Conservation (phyloP, 2,888 invertebrate genomes). For the Apodemia zela region DNA sequence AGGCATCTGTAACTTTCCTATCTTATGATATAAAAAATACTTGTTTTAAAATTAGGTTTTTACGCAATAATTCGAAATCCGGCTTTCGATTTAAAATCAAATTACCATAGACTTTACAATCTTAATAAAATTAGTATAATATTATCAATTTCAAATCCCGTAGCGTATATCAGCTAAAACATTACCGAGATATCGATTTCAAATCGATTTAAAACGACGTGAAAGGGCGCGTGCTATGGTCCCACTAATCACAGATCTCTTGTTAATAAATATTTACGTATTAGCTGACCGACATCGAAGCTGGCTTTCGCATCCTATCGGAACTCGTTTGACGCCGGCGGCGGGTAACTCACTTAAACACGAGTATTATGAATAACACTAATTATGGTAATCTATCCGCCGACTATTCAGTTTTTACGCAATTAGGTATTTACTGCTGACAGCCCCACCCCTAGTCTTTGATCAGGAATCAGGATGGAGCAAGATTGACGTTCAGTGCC, state of each 20-base stretch:
- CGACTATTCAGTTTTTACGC: conserved; percentile 3
- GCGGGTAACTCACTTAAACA: conserved; percentile 3
- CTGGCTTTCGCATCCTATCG: conserved; percentile 35
- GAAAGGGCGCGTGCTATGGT: conserved; percentile 20
- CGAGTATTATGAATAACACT: conserved; percentile 4
- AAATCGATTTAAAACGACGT: conserved; percentile 2
- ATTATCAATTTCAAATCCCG: neutral
- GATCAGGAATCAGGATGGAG: no score
- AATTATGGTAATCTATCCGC: conserved; percentile 12
- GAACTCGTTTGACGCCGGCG: conserved; percentile 25
- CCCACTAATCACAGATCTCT: conserved; percentile 31
- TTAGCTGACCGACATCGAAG: conserved; percentile 38
- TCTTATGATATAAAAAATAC: no score
- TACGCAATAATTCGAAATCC: no score
- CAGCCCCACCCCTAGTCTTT: no score
- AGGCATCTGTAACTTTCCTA: no score
- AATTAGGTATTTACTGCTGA: neutral
- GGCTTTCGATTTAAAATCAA: no score
- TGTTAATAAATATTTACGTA: conserved; percentile 39
- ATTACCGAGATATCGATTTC: conserved; percentile 5
- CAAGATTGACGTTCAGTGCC: no score
- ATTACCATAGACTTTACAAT: no score
- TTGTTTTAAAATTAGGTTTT: no score
- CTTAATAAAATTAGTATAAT: no score
- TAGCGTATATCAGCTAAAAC: neutral